phyloP scores from a whole-genome alignment of 2,797 vertebrate species.

The Sebastes ruberrimus region DNA sequence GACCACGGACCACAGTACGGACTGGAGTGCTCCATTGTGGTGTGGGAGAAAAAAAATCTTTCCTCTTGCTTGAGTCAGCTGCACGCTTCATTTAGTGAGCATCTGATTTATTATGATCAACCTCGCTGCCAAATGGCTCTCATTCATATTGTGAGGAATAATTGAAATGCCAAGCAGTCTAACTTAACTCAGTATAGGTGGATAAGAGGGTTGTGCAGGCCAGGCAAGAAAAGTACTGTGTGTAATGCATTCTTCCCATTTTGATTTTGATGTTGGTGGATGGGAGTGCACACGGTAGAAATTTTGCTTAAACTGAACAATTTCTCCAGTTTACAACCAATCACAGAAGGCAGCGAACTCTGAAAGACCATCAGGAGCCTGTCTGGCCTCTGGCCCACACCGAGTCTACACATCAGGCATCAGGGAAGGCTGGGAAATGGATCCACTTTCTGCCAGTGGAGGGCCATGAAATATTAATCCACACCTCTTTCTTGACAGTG shows the following conservation, averaged over 20 bases:
- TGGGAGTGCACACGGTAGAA: not conserved
- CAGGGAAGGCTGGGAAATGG: conserved; percentile 61
- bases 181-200: conserved; percentile 31
- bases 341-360: conserved; percentile 31
- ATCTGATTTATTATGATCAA: conserved; percentile 66
- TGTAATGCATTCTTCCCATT: conserved; percentile 20
- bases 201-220: not conserved
- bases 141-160: conserved; percentile 67
- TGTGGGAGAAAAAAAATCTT: not conserved
- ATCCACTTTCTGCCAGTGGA: conserved; percentile 52
- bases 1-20: conserved; percentile 12
- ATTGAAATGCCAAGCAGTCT: conserved; percentile 72
- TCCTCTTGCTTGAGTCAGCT: conserved; percentile 50
- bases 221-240: not conserved
- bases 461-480: conserved; percentile 74
- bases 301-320: not conserved
- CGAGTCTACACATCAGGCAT: conserved; percentile 33
- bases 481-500: conserved; percentile 63
- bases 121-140: conserved; percentile 54
- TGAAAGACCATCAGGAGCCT: conserved; percentile 38
- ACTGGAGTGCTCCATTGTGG: conserved; percentile 15
- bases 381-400: conserved; percentile 51
- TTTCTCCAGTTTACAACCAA: conserved; percentile 21
- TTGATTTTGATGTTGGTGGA: conserved; percentile 14
- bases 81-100: conserved; percentile 50